Evolutionary conservation across 2,113 vertebrate genomes (phyloP).

Genomic region (Glaucomys volans): DNA sequence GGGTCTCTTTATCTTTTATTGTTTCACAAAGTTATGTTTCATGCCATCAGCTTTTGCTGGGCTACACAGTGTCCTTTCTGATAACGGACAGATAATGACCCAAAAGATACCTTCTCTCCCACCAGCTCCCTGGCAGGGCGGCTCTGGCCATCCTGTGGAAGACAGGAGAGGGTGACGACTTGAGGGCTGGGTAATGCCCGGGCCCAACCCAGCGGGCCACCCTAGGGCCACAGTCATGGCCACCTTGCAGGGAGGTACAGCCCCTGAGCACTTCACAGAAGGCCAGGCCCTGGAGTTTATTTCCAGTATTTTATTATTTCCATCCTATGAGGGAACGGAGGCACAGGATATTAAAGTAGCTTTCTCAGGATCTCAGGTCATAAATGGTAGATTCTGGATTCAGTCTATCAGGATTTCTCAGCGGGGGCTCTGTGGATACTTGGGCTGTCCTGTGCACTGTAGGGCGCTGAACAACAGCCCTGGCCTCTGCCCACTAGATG

Average conservation of each 20-base stretch:
- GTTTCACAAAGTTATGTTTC: neutral
- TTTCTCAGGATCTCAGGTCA: neutral
- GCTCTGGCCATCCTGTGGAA: neutral
- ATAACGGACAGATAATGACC: neutral
- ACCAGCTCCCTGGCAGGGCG: neutral
- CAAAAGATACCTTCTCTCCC: neutral
- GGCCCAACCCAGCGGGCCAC: too few species aligned
- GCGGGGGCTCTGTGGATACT: fast-evolving
- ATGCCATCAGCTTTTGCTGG: neutral
- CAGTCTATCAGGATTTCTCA: neutral
- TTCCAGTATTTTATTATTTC: neutral
- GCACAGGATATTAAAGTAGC: neutral
- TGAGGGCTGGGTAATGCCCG: neutral
- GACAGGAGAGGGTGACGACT: neutral
- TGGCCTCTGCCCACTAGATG: neutral
- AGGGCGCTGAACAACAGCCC: neutral
- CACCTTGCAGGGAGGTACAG: too few species aligned
- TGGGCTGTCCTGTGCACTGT: neutral
- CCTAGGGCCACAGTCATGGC: neutral
- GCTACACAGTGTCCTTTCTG: neutral
- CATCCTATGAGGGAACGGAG: neutral
- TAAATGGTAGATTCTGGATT: neutral
- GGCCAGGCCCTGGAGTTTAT: too few species aligned
- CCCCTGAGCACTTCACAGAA: neutral
- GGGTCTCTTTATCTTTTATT: neutral